Evolutionary conservation across 2,797 vertebrate genomes (phyloP).

Genomic region (Chiloscyllium punctatum): DNA sequence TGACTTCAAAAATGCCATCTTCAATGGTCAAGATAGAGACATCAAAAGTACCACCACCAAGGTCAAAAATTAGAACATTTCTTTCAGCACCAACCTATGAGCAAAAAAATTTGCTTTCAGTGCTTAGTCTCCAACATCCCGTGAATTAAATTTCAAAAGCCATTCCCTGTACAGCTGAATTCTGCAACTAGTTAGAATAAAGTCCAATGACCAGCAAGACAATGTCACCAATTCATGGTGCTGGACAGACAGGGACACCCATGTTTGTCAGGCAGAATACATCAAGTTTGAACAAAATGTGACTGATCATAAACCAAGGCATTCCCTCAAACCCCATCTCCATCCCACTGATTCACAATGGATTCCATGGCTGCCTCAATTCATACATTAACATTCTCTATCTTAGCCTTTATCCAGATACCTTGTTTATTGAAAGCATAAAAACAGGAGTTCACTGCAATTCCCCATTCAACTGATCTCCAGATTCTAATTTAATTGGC

Average conservation of each 20-base stretch:
- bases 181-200: neutral
- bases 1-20: conserved; percentile 80
- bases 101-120: neutral
- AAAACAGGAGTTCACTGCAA: too few species aligned
- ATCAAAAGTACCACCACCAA: conserved; percentile 80
- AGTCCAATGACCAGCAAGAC: neutral
- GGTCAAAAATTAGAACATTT: conserved; percentile 79
- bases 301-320: too few species aligned
- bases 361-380: neutral
- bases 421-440: neutral
- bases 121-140: neutral
- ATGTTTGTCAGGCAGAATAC: neutral
- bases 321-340: too few species aligned
- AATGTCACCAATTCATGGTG: neutral
- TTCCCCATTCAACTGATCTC: too few species aligned
- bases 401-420: neutral
- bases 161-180: neutral
- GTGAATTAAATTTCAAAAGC: neutral
- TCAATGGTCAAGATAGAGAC: conserved; percentile 81
- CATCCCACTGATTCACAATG: neutral
- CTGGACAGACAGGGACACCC: neutral
- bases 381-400: neutral
- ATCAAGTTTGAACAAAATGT: too few species aligned
- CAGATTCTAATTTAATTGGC: neutral
- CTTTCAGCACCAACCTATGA: conserved; percentile 58